phyloP scores from a whole-genome alignment of 2,113 vertebrate species.

The Pyrgilauda ruficollis region DNA sequence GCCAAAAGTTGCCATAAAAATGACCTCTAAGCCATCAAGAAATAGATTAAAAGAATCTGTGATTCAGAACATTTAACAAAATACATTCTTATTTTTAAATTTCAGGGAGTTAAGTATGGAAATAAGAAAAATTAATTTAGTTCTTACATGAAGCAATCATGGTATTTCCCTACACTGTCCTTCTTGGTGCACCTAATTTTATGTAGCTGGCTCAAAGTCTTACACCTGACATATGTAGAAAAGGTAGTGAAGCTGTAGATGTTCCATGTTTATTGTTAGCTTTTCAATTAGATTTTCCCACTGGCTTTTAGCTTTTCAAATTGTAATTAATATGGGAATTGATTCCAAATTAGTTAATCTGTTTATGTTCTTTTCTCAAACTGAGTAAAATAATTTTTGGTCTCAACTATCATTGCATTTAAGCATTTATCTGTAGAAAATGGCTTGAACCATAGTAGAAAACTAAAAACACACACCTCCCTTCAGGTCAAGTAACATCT shows the following conservation, averaged over 20 bases:
- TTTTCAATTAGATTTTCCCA: not conserved
- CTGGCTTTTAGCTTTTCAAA: not conserved
- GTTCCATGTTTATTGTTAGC: not conserved
- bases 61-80: not conserved
- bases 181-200: not conserved
- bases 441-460: not conserved
- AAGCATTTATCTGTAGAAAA: not conserved
- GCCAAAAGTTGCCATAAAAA: not conserved
- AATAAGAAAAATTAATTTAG: not conserved
- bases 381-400: not conserved
- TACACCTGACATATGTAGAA: not conserved
- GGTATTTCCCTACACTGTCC: not conserved
- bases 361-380: not conserved
- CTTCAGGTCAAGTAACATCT: not conserved
- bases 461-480: not conserved
- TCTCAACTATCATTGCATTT: not conserved
- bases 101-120: not conserved
- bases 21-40: not conserved
- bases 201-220: not conserved
- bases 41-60: not conserved
- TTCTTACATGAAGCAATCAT: not conserved
- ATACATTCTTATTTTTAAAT: not conserved
- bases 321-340: not conserved
- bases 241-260: not conserved
- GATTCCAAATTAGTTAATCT: not conserved